Percentiles rank a stretch among this genome's conserved stretches.
phyloP scores from a whole-genome alignment of 2,888 invertebrate genomes.

The Mythimna vitellina region DNA sequence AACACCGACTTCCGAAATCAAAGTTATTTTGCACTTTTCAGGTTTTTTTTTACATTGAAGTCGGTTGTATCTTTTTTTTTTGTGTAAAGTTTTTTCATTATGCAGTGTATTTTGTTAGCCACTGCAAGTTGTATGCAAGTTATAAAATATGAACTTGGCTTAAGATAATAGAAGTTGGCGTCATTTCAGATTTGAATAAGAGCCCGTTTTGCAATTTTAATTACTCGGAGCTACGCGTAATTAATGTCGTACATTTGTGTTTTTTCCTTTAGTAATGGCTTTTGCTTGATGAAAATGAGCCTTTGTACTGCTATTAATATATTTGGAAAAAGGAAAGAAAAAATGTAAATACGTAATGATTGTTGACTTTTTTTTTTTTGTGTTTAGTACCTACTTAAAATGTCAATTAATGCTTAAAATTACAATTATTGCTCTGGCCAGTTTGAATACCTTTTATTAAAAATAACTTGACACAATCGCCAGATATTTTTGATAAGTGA shows the following conservation, averaged over 20 bases:
- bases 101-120: background rate
- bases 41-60: too few species aligned
- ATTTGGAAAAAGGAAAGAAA: background rate
- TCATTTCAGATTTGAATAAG: constrained; percentile 51
- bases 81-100: too few species aligned
- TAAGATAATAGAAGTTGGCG: constrained; percentile 52
- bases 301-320: background rate
- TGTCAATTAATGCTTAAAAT: background rate
- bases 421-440: background rate
- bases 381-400: too few species aligned
- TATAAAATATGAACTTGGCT: constrained; percentile 29
- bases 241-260: constrained; percentile 44
- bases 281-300: constrained; percentile 20
- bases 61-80: too few species aligned
- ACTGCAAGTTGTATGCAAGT: background rate
- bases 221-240: constrained; percentile 42
- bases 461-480: background rate
- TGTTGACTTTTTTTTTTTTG: background rate
- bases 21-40: too few species aligned
- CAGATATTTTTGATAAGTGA: too few species aligned
- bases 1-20: too few species aligned
- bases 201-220: constrained; percentile 52
- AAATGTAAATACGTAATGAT: background rate
- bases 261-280: constrained; percentile 37
- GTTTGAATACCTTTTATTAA: background rate